phyloP scores from a whole-genome alignment of 2,113 vertebrate species.

The Pseudorhombus dupliciocellatus region DNA sequence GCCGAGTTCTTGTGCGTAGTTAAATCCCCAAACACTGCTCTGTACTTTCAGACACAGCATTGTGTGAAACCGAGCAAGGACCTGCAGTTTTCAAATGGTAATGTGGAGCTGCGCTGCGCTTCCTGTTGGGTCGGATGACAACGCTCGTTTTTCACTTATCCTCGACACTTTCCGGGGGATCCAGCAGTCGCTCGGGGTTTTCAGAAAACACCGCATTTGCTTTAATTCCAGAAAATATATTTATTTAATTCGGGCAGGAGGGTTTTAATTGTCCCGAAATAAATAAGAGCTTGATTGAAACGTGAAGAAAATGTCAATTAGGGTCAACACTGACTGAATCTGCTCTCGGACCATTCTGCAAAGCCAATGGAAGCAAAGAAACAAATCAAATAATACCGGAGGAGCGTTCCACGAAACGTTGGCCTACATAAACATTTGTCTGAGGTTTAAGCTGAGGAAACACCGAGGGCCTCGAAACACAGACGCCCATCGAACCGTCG shows the following conservation, averaged over 20 bases:
- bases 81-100: constrained; percentile 42
- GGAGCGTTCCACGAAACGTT: constrained; percentile 3
- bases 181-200: neutral
- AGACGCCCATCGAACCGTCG: constrained; percentile 20
- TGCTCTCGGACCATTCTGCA: neutral
- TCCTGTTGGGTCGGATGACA: neutral
- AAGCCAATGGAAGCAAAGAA: neutral
- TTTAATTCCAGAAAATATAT: neutral
- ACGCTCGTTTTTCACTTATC: constrained; percentile 6
- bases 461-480: constrained; percentile 21
- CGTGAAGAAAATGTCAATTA: constrained; percentile 19
- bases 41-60: constrained; percentile 57
- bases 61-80: constrained; percentile 31
- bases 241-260: neutral
- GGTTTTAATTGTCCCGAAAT: neutral
- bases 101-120: constrained; percentile 11
- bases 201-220: neutral
- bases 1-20: constrained; percentile 52
- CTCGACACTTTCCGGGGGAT: neutral
- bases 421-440: constrained; percentile 31
- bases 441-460: constrained; percentile 5
- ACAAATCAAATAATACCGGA: constrained; percentile 1
- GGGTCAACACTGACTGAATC: neutral
- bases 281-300: neutral
- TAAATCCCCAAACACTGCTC: constrained; percentile 65